Evolutionary conservation across 1,140 invertebrate species (phyloP).

Genomic region (Pararge aegeria): DNA sequence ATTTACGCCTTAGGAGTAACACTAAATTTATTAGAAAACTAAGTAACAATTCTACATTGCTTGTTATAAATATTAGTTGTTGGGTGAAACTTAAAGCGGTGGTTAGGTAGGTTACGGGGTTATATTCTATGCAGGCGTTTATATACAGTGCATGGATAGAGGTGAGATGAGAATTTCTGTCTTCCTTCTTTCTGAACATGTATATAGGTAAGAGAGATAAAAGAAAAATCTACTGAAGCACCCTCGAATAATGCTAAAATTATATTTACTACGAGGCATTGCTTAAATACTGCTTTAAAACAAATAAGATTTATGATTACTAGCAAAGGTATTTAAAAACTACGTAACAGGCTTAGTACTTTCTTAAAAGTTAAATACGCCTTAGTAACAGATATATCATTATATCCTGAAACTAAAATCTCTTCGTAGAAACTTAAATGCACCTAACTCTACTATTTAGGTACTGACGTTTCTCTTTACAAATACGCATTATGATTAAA

Average conservation of each 20-base stretch:
- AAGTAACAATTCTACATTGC: neutral
- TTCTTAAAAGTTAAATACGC: neutral
- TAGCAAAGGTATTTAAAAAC: too few relatives aligned
- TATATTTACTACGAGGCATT: neutral
- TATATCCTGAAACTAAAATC: neutral
- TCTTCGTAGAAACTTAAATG: neutral
- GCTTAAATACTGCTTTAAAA: neutral
- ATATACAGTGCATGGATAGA: constrained; percentile 17
- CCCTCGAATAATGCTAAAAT: neutral
- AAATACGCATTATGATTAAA: neutral
- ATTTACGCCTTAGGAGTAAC: neutral
- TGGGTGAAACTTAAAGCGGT: constrained; percentile 3
- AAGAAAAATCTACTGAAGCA: neutral
- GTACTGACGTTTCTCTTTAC: neutral
- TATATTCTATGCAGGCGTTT: constrained; percentile 15
- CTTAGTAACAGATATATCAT: neutral
- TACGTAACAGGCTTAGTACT: neutral
- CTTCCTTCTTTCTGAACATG: constrained; percentile 10
- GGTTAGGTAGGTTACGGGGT: constrained; percentile 15
- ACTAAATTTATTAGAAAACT: neutral
- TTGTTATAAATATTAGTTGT: neutral
- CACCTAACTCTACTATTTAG: neutral
- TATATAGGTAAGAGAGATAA: neutral
- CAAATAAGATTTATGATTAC: too few relatives aligned
- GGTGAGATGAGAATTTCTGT: constrained; percentile 23